A percentile compares a stretch with the other conserved stretches of the same genome.
phyloP scores from a whole-genome alignment of 2,888 invertebrate species.

The Eupelmus urozonus region DNA sequence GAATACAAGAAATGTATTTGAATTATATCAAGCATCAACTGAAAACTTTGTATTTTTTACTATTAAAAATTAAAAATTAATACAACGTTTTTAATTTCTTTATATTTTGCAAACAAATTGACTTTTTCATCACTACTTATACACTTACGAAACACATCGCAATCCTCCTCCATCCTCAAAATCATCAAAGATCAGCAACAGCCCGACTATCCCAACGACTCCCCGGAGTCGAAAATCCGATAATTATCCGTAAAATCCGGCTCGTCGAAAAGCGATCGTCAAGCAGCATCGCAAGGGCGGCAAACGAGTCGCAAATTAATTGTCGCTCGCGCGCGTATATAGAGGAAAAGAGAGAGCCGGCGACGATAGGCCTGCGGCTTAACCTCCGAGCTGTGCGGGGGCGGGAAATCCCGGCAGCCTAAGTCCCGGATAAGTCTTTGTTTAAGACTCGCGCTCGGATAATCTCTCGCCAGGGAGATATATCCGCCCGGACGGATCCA shows the following conservation, averaged over 20 bases:
- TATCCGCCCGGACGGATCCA: no score
- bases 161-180: no score
- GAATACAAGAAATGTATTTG: no score
- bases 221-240: background rate
- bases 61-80: no score
- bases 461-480: slow-evolving; percentile 65
- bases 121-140: no score
- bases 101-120: no score
- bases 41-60: no score
- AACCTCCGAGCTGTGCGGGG: slow-evolving; percentile 63
- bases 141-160: no score
- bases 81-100: no score
- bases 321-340: slow-evolving; percentile 10
- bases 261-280: background rate
- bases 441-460: slow-evolving; percentile 67
- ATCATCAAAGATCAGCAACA: background rate
- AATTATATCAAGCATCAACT: no score
- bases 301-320: slow-evolving; percentile 51
- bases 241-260: background rate
- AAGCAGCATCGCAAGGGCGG: background rate
- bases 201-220: no score
- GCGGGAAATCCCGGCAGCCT: slow-evolving; percentile 61
- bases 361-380: slow-evolving; percentile 48
- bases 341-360: slow-evolving; percentile 1
- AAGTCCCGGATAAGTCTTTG: slow-evolving; percentile 67